Evolutionary conservation across 2,888 invertebrate genomes (phyloP).

Genomic region (Papilio demoleus): DNA sequence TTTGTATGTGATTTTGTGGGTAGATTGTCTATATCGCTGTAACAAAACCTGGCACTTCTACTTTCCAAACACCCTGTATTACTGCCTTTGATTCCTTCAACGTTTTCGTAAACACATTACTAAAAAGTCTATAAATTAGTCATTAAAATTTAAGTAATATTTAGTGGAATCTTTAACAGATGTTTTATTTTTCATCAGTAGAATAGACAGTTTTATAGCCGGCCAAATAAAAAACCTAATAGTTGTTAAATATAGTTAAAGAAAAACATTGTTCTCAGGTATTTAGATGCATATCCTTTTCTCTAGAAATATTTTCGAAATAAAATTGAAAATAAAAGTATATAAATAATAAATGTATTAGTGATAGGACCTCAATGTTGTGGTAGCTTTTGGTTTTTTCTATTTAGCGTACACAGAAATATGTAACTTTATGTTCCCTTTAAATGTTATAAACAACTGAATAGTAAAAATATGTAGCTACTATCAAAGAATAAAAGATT

Average conservation of each 20-base stretch:
- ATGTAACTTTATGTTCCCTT: constrained; percentile 23
- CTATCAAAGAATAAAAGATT: constrained; percentile 2
- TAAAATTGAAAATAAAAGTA: constrained; percentile 55
- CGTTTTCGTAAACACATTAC: neutral
- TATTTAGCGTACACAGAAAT: constrained; percentile 50
- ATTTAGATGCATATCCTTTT: constrained; percentile 83
- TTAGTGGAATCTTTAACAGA: constrained; percentile 36
- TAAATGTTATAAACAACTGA: constrained; percentile 11
- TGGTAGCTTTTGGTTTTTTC: constrained; percentile 68
- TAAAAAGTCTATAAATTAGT: constrained; percentile 39
- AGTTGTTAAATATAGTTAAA: constrained; percentile 69
- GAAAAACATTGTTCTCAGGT: constrained; percentile 73
- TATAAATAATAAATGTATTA: constrained; percentile 66
- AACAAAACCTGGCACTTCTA: constrained; percentile 48
- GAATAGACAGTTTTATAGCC: constrained; percentile 70
- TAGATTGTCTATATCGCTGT: constrained; percentile 61
- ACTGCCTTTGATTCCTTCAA: neutral
- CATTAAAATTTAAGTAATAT: constrained; percentile 31
- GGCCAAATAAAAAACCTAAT: constrained; percentile 52
- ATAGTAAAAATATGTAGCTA: constrained; percentile 16
- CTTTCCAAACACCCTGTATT: constrained; percentile 21
- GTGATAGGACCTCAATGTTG: constrained; percentile 77
- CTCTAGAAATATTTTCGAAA: constrained; percentile 81
- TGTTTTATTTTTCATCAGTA: constrained; percentile 36
- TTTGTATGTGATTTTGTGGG: constrained; percentile 64